Percentiles rank a stretch among this genome's conserved stretches.
phyloP scores from a whole-genome alignment of 1,140 invertebrate genomes.

The Watersipora subatra region DNA sequence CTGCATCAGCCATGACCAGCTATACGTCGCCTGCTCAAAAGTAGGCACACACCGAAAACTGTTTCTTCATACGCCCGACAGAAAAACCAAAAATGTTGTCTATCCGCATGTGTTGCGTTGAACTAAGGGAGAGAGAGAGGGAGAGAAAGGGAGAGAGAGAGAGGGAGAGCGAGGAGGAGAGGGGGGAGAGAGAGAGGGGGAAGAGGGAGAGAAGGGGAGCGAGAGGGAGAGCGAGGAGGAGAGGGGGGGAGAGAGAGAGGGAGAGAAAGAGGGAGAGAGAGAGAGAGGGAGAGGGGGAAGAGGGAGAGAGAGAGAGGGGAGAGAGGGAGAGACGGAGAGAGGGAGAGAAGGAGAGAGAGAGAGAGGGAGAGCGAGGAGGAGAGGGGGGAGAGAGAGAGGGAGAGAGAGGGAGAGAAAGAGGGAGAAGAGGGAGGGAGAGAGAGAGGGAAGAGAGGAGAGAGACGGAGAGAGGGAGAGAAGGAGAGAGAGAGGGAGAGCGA shows the following conservation, averaged over 20 bases:
- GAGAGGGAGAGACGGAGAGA: background rate
- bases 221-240: no score
- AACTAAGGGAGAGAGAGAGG: no score
- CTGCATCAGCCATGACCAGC: no score
- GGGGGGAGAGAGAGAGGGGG: conserved; percentile 1
- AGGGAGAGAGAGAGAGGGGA: background rate
- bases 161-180: no score
- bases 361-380: no score
- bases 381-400: background rate
- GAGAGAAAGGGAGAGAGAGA: conserved; percentile 7
- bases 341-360: background rate
- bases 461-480: background rate
- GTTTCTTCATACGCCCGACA: no score
- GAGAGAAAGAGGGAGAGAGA: background rate
- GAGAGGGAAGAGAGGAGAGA: background rate
- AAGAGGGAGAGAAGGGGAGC: no score
- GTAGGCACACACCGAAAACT: no score
- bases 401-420: background rate
- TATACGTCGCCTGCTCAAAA: no score
- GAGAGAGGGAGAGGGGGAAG: background rate
- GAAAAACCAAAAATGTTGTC: no score
- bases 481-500: no score
- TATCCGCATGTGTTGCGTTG: no score
- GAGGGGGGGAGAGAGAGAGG: conserved; percentile 7
- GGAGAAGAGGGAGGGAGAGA: conserved; percentile 4